These are phyloP conservation scores for Patagioenas fasciata DNA, from an alignment of 2,113 vertebrate species.

Conservation along the genomic window DNA sequence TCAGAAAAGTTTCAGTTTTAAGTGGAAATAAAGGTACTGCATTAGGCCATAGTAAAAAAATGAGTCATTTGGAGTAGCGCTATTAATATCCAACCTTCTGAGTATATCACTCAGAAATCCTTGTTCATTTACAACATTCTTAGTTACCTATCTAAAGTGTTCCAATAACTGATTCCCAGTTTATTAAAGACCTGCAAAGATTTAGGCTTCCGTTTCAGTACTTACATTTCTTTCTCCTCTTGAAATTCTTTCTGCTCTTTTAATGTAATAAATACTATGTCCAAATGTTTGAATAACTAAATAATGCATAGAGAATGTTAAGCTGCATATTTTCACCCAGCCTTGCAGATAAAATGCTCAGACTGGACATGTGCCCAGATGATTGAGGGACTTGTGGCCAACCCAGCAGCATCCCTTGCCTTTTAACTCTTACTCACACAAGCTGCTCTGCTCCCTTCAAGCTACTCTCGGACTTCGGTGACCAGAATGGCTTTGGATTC, in stretches of 20 bases:
- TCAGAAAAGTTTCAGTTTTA: background rate
- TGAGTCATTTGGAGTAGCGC: background rate
- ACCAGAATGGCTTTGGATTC: background rate
- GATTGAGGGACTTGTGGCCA: background rate
- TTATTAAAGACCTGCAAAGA: background rate
- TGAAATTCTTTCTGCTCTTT: background rate
- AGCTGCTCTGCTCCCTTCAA: background rate
- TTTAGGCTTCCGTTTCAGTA: background rate
- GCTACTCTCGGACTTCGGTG: background rate
- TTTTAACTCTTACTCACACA: background rate
- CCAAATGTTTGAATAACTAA: background rate
- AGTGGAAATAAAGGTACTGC: background rate
- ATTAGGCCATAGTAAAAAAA: background rate
- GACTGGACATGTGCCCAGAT: background rate
- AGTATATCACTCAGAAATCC: background rate
- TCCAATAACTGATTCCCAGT: background rate
- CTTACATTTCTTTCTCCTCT: background rate
- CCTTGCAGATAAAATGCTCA: background rate
- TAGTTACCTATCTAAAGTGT: background rate
- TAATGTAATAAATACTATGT: background rate
- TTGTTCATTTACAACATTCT: background rate
- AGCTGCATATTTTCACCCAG: background rate
- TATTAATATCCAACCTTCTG: background rate
- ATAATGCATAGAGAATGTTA: fast-evolving
- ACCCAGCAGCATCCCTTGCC: background rate